Evolutionary conservation across 2,113 vertebrate species (phyloP).

Genomic region (Nettapus auritus): DNA sequence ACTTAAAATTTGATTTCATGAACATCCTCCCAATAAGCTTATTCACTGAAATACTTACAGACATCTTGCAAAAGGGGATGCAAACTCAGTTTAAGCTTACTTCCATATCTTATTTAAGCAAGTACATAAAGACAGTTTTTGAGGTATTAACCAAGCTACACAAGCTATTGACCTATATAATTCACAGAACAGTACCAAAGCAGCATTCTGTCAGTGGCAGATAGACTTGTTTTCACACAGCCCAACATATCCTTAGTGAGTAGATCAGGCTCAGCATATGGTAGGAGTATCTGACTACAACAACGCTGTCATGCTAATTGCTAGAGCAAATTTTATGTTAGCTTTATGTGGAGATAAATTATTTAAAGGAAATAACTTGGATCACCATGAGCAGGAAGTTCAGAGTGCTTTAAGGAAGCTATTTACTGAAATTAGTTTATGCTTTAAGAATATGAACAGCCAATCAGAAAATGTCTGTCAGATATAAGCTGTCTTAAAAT

Average conservation of each 20-base stretch:
- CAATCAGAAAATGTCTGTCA: not conserved
- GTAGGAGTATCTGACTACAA: not conserved
- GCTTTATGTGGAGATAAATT: slow-evolving; percentile 23
- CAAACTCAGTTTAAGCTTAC: slow-evolving; percentile 39
- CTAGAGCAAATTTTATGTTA: slow-evolving; percentile 15
- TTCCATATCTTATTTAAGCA: not conserved
- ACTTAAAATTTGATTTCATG: not conserved
- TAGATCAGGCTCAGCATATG: not conserved
- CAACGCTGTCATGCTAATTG: slow-evolving; percentile 17
- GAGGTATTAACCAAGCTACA: slow-evolving; percentile 8
- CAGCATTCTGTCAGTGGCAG: slow-evolving; percentile 5
- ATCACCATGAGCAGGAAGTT: slow-evolving; percentile 9
- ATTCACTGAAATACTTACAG: slow-evolving; percentile 25
- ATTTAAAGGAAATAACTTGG: slow-evolving; percentile 34
- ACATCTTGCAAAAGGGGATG: slow-evolving; percentile 9
- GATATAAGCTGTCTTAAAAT: slow-evolving; percentile 3
- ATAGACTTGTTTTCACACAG: slow-evolving; percentile 23
- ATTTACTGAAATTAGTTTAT: slow-evolving; percentile 44
- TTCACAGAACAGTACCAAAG: not conserved
- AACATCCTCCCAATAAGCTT: not conserved
- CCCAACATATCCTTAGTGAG: not conserved
- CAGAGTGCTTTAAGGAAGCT: not conserved
- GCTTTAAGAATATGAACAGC: not conserved
- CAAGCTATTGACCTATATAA: slow-evolving; percentile 28
- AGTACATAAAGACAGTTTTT: not conserved